phyloP scores from a whole-genome alignment of 2,113 vertebrate genomes.

The Oenanthe melanoleuca region DNA sequence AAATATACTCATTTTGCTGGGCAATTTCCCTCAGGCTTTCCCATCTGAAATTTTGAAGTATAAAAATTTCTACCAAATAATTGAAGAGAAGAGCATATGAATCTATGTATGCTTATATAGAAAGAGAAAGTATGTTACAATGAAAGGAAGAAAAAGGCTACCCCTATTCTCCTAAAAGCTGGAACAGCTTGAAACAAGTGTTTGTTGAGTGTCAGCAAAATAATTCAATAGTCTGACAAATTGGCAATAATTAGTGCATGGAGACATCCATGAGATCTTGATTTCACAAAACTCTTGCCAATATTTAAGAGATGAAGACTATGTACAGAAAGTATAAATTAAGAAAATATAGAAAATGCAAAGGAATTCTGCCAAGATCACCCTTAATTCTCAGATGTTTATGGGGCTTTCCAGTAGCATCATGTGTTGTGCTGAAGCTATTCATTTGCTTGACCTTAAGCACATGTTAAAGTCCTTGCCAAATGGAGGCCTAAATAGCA shows the following conservation, averaged over 20 bases:
- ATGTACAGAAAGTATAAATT: neutral
- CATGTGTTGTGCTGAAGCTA: neutral
- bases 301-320: neutral
- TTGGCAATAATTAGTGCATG: neutral
- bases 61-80: neutral
- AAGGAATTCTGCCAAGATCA: neutral
- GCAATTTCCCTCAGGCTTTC: neutral
- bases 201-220: neutral
- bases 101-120: neutral
- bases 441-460: neutral
- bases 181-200: neutral
- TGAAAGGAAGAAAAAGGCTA: neutral
- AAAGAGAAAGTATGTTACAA: neutral
- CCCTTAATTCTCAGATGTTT: neutral
- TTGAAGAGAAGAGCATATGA: neutral
- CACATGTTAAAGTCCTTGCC: neutral
- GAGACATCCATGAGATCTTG: neutral
- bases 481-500: neutral
- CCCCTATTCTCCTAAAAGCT: neutral
- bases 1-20: neutral
- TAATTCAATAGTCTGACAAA: neutral
- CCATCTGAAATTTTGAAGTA: neutral
- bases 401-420: neutral
- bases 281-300: neutral
- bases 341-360: neutral